phyloP scores from a whole-genome alignment of 2,888 invertebrate genomes.

The Andrena chrysosceles region DNA sequence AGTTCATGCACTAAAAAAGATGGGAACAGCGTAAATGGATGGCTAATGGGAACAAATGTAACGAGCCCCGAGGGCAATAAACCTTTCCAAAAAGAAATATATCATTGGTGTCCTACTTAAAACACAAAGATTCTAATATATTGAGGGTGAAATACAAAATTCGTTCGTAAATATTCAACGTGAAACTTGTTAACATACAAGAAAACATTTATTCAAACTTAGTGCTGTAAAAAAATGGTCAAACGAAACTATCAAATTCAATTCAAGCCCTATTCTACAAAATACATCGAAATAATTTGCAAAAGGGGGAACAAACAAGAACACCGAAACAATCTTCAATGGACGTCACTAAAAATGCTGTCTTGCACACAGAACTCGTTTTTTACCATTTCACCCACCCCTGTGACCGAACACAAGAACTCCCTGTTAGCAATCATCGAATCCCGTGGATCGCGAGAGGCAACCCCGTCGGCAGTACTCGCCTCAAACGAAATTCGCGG shows the following conservation, averaged over 20 bases:
- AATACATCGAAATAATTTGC: no score
- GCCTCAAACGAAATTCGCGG: constrained; percentile 43
- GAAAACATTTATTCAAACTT: no score
- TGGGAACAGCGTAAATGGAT: neutral
- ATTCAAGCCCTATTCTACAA: no score
- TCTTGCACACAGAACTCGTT: neutral
- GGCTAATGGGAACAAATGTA: neutral
- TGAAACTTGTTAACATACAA: no score
- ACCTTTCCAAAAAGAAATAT: neutral
- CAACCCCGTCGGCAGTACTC: neutral
- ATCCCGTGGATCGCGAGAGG: neutral
- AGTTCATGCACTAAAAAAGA: neutral
- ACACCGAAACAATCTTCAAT: neutral
- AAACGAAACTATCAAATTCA: no score
- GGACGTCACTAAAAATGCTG: neutral
- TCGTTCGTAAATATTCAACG: no score
- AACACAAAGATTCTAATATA: no score
- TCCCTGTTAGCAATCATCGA: neutral
- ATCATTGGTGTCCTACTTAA: neutral
- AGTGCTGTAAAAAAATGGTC: no score
- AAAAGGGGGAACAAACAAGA: neutral
- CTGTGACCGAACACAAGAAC: neutral
- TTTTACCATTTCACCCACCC: neutral
- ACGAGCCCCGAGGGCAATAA: neutral
- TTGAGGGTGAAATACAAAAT: no score